Base-by-base conservation (phyloP, 2,113 vertebrate species). In the Calypte anna region DNA sequence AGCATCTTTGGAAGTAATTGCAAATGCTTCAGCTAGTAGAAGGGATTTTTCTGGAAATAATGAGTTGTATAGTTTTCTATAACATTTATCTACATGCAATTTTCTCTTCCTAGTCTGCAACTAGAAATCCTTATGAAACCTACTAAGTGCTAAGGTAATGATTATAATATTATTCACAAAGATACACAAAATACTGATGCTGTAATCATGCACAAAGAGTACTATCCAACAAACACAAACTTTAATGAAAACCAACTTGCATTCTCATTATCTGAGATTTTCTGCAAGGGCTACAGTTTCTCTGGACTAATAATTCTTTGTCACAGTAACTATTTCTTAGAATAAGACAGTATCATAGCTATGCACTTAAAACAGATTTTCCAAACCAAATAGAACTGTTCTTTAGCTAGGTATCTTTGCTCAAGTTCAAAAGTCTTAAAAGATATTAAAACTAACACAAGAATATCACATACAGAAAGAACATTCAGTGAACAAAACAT, bases 401-500 rank as follows among this genome's bases (percentile, higher is more conserved):
- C 58, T 77, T 86, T 31, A 80, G 54, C 70, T 74, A 77, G 46
- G n/a, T 36, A 83, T 66, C 77, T 83, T 63, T 77, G 61, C 63
- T 90, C 44, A 80, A 86, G 88, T 63, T 80, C 62, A 59, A 55
- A 92, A 79, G n/a, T 63, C 43, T 78, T 70, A 51, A 43, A 77
- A 90, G 58, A 74, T 64, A 91, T 11, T 85, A 74, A 74, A 82
- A 79, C 36, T 70, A 88, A 94, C 11, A 81, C 53, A 83, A 90
- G 90, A 91, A 58, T 72, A 90, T 59, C 46, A 91, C 84, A 76
- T 80, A 88, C 69, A 83, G 79, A 88, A 94, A 86, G 66, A 94
- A 91, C 93, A 94, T 57, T 86, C 62, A 92, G 46, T 27, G 57
- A 92, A 90, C 77, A 88, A 86, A 94, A 55, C 64, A 91, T 81